phyloP scores from a whole-genome alignment of 2,113 vertebrate species.

The Passer montanus region DNA sequence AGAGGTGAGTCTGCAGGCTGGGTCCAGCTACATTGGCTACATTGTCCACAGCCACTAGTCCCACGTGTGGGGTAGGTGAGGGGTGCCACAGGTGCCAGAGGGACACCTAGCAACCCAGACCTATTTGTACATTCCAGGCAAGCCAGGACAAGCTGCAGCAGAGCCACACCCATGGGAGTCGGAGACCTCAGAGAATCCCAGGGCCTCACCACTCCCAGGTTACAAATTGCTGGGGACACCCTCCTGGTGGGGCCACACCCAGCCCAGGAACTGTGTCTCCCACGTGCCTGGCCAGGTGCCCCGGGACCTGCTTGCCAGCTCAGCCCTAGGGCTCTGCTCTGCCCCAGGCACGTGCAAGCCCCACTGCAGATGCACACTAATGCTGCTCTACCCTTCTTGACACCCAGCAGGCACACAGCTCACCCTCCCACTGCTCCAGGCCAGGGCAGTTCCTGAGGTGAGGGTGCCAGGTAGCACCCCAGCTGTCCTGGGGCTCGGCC shows the following conservation, averaged over 20 bases:
- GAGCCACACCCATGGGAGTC: slow-evolving; percentile 31
- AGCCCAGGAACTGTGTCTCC: background rate
- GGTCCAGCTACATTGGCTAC: background rate
- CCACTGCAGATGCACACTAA: rapidly evolving
- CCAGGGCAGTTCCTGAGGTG: background rate
- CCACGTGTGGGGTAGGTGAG: rapidly evolving
- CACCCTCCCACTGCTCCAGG: background rate
- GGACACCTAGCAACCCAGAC: background rate
- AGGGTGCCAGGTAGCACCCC: background rate
- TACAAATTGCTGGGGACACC: background rate
- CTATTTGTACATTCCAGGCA: background rate
- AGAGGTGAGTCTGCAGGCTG: background rate
- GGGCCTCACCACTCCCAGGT: background rate
- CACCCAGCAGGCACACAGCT: background rate
- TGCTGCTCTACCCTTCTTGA: background rate
- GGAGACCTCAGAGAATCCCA: slow-evolving; percentile 36
- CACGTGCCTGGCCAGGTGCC: background rate
- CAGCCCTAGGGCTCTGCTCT: background rate
- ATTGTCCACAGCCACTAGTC: background rate
- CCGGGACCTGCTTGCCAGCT: background rate
- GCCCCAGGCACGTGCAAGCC: background rate
- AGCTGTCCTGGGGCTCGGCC: background rate
- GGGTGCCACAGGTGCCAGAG: background rate
- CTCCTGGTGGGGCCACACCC: background rate
- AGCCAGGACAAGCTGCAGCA: background rate